Percentiles rank a stretch among this genome's conserved stretches.
Conservation (phyloP, 1,140 invertebrate species). For the Sweltsa coloradensis region DNA sequence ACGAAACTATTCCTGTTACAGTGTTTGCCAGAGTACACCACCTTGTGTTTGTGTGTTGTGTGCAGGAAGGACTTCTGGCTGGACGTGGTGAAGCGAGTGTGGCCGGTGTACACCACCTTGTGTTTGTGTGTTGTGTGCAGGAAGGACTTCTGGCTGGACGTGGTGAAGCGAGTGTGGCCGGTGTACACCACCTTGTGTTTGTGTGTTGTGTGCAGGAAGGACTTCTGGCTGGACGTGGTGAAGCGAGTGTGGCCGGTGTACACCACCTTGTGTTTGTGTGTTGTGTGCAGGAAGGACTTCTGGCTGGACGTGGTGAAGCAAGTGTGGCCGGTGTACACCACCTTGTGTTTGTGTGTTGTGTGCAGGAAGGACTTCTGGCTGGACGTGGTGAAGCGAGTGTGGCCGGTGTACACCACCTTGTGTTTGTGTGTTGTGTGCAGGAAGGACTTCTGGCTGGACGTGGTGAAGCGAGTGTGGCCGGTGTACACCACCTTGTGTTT, state of each 20-base stretch:
- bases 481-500: constrained; percentile 53
- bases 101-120: constrained; percentile 63
- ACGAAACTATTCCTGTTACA: no score
- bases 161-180: constrained; percentile 65
- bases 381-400: constrained; percentile 57
- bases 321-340: constrained; percentile 65
- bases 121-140: constrained; percentile 48
- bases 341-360: constrained; percentile 52
- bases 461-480: constrained; percentile 65
- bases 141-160: constrained; percentile 59
- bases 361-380: constrained; percentile 61
- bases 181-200: constrained; percentile 58
- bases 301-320: constrained; percentile 65
- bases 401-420: constrained; percentile 63
- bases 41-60: no score
- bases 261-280: constrained; percentile 52
- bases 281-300: constrained; percentile 49
- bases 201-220: constrained; percentile 38
- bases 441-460: constrained; percentile 59
- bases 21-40: no score
- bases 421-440: constrained; percentile 48
- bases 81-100: constrained; percentile 57
- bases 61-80: constrained; percentile 61
- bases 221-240: constrained; percentile 70
- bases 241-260: constrained; percentile 64